Evolutionary conservation across 2,888 invertebrate species (phyloP), one percentile per base, ranked within the genome.

Genomic region (Liposcelis brunnea): DNA sequence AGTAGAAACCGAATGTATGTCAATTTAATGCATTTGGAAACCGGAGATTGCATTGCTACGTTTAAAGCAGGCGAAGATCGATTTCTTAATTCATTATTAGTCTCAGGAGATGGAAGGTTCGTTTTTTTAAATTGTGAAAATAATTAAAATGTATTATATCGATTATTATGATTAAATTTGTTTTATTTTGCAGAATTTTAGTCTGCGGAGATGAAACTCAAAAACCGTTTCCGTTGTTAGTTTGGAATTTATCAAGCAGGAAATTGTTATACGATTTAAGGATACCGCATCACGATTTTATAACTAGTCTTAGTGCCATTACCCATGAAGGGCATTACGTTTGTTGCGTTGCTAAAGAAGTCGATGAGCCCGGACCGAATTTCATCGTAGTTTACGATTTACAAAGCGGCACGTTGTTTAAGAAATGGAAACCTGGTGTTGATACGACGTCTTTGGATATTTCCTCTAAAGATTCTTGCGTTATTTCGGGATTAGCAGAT

Each of bases 201-300:
- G 87, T 89, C 2, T 89, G 89, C 59, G 89, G 89, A 6, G 89
- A 90, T 61, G 89, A 89, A 67, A 87, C 87, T 1, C 87, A 89
- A 63, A 89, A 87, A 60, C 89, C 89, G 14, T 89, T 87, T 62
- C 87, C 87, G 0, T 65, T 90, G 51, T 71, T 90, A 37, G 89
- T 90, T 31, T 90, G 89, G 89, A 85, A 86, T 55, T 67, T 90
- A 51, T 74, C 81, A 34, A 83, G 84, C 15, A 71, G 83, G 46
- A 87, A 87, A 61, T 67, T 90, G 50, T 69, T 87, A 15, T 86
- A 89, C 59, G 89, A 90, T 63, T 70, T 90, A 51, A 70, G 89
- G 53, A 86, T 90, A 60, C 81, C 84, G 2, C 85, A 86, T 58
- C 89, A 90, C 58, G 87, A 89, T 65, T 89, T 89, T 60, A 67